phyloP scores from a whole-genome alignment of 2,113 vertebrate species.

The Dendrocopos noguchii region DNA sequence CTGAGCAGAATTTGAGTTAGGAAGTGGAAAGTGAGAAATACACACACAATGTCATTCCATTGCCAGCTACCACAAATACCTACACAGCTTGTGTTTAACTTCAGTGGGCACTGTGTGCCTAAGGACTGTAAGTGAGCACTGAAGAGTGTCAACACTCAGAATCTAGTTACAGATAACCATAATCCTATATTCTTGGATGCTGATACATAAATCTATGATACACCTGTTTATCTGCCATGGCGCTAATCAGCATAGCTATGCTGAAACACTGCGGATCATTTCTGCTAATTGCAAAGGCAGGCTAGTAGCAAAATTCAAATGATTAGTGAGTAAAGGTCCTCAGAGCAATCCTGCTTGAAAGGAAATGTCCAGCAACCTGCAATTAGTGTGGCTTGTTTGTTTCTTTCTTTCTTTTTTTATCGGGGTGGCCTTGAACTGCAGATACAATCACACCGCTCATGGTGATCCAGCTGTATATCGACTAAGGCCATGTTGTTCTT shows the following conservation, averaged over 20 bases:
- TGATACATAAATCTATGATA: constrained; percentile 43
- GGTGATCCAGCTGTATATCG: constrained; percentile 92
- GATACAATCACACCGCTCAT: constrained; percentile 91
- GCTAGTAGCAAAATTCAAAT: constrained; percentile 60
- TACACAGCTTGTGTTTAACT: not conserved
- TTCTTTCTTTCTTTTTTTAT: constrained; percentile 70
- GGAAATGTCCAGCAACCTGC: not conserved
- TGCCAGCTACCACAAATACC: constrained; percentile 4
- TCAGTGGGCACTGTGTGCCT: not conserved
- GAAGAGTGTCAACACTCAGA: not conserved
- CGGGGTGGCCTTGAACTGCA: constrained; percentile 91
- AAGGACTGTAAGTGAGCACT: not conserved
- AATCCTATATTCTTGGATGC: constrained; percentile 48
- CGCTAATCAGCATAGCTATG: constrained; percentile 60
- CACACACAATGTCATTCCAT: not conserved
- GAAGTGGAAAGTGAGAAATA: not conserved
- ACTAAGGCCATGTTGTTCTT: constrained; percentile 85
- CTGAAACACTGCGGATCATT: constrained; percentile 42
- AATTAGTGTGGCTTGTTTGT: not conserved
- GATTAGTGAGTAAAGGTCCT: constrained; percentile 43
- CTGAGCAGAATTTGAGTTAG: constrained; percentile 30
- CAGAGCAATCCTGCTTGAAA: constrained; percentile 50
- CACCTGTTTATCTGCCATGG: constrained; percentile 48
- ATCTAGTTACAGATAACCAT: constrained; percentile 42
- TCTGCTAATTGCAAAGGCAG: constrained; percentile 65